These are phyloP conservation scores for Calliphora vicina DNA, from an alignment of 1,140 invertebrate genomes.

Conservation along the genomic window DNA sequence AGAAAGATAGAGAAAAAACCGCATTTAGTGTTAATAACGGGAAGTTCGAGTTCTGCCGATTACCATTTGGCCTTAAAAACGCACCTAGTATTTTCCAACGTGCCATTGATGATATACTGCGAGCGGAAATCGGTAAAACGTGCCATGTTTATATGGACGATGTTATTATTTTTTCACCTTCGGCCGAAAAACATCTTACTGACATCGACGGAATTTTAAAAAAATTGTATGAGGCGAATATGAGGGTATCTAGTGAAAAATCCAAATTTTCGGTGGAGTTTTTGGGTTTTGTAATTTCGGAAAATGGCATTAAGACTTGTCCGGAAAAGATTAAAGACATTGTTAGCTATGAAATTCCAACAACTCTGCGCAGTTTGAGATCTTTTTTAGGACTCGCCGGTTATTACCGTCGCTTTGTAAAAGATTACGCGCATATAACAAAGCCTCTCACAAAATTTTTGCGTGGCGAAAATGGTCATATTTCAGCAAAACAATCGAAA, in stretches of 20 bases:
- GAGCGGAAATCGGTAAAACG: constrained; percentile 34
- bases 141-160: constrained; percentile 37
- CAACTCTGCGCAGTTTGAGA: constrained; percentile 15
- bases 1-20: constrained; percentile 30
- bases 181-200: not conserved
- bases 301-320: constrained; percentile 39
- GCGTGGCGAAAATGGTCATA: too few relatives aligned
- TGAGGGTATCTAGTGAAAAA: constrained; percentile 48
- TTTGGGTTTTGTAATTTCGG: constrained; percentile 39
- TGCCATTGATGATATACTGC: constrained; percentile 34
- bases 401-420: constrained; percentile 40
- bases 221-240: constrained; percentile 22
- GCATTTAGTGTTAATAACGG: constrained; percentile 17
- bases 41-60: constrained; percentile 42
- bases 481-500: constrained; percentile 18
- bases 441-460: constrained; percentile 41
- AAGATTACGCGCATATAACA: constrained; percentile 38
- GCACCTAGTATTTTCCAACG: constrained; percentile 37
- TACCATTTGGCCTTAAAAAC: constrained; percentile 49
- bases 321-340: constrained; percentile 44
- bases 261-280: constrained; percentile 56
- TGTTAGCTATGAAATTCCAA: constrained; percentile 33
- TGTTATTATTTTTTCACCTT: constrained; percentile 34
- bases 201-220: not conserved
- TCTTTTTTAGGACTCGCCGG: constrained; percentile 37